Evolutionary conservation across 2,888 invertebrate genomes (phyloP), one percentile per base, ranked within the genome.

Genomic region (Onchidella celtica): DNA sequence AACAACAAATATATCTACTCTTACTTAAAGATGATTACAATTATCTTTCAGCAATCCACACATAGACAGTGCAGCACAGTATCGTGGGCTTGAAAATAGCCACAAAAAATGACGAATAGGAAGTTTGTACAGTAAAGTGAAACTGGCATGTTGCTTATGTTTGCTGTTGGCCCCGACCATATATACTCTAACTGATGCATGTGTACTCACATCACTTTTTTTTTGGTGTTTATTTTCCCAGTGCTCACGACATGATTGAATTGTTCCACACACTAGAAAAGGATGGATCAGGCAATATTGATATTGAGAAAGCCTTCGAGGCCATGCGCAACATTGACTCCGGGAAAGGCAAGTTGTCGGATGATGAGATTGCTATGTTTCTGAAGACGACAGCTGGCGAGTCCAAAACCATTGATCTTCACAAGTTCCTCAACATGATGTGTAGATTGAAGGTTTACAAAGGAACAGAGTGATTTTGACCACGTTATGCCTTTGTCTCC

Each of bases 371-470:
- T 3, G 88, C 88, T 40, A 83, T 84, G 34, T 86, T 87, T 57
- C 87, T 90, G 21, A 88, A 86, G 76, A 83, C 85, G 9, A 83
- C 88, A 0, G 88, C 89, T 24, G 87, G 89, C 0, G 85, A 85
- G 11, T 89, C 90, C 29, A 89, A 88, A 74, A 83, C 75, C 34
- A 89, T 92, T 27, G 90, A 92, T 81, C 79, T 89, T 61, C 88
- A 87, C 34, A 88, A 90, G 68, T 92, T 92, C 82, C 88, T 90
- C 36, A 88, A 89, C 84, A 84, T 92, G 29, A 84, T 92, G 36
- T 87, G 88, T 57, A 83, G 90, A 55, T 83, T 92, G 14, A 90
- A 89, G 78, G 78, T 90, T 55, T 88, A 77, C 79, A 80, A 80
- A 32, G 80, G 80, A 0, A 3, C 63, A 24, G 73, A 34, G 27